Evolutionary conservation across 2,888 invertebrate species (phyloP).

Genomic region (Xylota segnis): DNA sequence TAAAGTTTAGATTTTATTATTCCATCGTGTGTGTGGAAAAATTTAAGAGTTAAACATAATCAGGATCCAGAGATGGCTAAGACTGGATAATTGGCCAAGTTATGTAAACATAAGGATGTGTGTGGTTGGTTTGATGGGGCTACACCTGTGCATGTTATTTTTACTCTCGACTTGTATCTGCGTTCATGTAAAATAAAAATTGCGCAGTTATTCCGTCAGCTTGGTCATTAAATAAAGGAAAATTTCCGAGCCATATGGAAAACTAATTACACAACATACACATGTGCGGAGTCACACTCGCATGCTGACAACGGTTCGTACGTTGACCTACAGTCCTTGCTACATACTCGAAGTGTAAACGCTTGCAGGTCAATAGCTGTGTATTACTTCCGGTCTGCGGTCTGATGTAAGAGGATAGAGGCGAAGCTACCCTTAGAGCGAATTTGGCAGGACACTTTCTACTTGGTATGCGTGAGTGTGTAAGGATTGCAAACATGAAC

Average conservation of each 20-base stretch:
- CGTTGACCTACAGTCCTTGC: not conserved
- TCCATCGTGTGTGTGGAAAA: not conserved
- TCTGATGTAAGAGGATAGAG: no score
- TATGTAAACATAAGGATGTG: no score
- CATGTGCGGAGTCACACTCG: not conserved
- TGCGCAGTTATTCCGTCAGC: no score
- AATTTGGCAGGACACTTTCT: no score
- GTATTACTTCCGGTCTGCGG: not conserved
- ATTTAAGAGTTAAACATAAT: not conserved
- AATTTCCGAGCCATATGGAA: not conserved
- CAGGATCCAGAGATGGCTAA: not conserved
- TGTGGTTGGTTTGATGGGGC: no score
- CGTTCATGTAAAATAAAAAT: no score
- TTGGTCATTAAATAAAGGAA: not conserved
- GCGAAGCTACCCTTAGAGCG: no score
- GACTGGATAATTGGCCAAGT: not conserved
- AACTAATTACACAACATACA: not conserved
- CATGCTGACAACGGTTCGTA: not conserved
- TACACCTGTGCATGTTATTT: no score
- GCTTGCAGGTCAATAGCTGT: not conserved
- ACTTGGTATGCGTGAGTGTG: no score
- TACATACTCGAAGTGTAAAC: not conserved
- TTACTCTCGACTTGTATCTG: no score
- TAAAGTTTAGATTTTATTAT: slow-evolving; percentile 21
- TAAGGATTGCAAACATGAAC: no score